Evolutionary conservation across 2,797 vertebrate genomes (phyloP), one percentile per base, ranked within the genome.

Genomic region (Mormyrus proboscirostris): DNA sequence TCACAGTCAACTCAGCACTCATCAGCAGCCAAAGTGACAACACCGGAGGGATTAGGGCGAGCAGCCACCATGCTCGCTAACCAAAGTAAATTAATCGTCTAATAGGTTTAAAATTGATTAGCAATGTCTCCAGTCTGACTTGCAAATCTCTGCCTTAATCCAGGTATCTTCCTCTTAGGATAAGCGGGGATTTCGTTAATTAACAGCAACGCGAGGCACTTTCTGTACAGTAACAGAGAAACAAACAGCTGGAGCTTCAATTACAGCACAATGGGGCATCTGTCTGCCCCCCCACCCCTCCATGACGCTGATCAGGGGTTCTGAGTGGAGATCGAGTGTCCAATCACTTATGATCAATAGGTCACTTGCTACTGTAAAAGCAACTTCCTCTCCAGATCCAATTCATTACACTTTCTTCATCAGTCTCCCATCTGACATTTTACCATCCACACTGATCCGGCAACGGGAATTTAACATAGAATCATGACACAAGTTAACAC

Each of bases 71-170:
- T 92, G 92, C 92, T 93, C 92, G 92, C 76, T 53, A 65, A 92
- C 92, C 91, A 94, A 93, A 94, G 94, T 94, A 92, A 94, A 93
- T 94, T 94, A 94, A 94, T 95, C 94, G 94, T 93, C 91, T 94
- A 94, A 94, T 95, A 91, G 93, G 92, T 95, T 95, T 93, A 94
- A 95, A 86, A 96, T 94, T 95, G 94, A 95, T 94, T 94, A 93
- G 92, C 90, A 92, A 92, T 93, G 93, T 94, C 92, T 94, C 90
- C 90, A 93, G 92, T 94, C 95, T 94, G 93, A 94, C 92, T 93
- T 93, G 92, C 92, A 95, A 95, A 95, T 95, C 94, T 95, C 94
- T 90, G 73, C 91, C 90, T 90, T 95, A 95, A 95, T 95, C 95
- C 95, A 95, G 93, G 93, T 94, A 94, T 94, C 94, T 91, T 90